Conservation (phyloP, 2,888 invertebrate genomes). For the Hoplodrina ambigua region DNA sequence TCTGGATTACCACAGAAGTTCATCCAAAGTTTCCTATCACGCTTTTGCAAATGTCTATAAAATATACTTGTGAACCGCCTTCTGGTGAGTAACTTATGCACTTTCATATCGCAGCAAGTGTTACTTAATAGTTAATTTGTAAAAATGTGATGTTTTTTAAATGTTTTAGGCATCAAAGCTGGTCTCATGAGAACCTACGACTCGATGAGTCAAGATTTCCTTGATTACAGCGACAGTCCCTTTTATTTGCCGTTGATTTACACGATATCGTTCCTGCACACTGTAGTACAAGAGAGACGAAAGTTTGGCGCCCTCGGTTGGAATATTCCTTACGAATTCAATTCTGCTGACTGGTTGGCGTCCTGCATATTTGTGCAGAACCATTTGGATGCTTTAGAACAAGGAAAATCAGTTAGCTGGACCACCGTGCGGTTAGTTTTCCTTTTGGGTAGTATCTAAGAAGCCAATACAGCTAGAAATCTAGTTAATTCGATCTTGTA, state of each 20-base stretch:
- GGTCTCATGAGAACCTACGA: slow-evolving; percentile 95
- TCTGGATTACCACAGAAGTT: slow-evolving; percentile 98
- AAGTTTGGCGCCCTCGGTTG: slow-evolving; percentile 97
- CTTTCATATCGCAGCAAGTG: slow-evolving; percentile 69
- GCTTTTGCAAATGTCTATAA: slow-evolving; percentile 95
- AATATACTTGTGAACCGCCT: slow-evolving; percentile 97
- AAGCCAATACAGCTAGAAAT: neutral
- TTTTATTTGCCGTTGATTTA: slow-evolving; percentile 96
- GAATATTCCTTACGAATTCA: slow-evolving; percentile 98
- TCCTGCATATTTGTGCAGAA: slow-evolving; percentile 96
- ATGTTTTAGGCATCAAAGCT: slow-evolving; percentile 93
- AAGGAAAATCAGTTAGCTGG: slow-evolving; percentile 94
- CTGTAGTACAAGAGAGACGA: slow-evolving; percentile 95
- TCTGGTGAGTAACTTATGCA: slow-evolving; percentile 89
- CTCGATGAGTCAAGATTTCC: slow-evolving; percentile 95
- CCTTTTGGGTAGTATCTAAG: neutral
- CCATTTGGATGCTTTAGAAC: slow-evolving; percentile 95
- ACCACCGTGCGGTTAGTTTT: slow-evolving; percentile 91
- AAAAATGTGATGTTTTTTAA: neutral
- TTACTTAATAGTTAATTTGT: no score
- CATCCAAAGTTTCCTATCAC: slow-evolving; percentile 95
- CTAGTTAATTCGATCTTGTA: slow-evolving; percentile 66
- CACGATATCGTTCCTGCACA: slow-evolving; percentile 96
- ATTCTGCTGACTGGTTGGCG: slow-evolving; percentile 96
- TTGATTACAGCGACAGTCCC: slow-evolving; percentile 94